Evolutionary conservation across 2,113 vertebrate species (phyloP), one percentile per base, ranked within the genome.

Genomic region (Dipodomys ordii): DNA sequence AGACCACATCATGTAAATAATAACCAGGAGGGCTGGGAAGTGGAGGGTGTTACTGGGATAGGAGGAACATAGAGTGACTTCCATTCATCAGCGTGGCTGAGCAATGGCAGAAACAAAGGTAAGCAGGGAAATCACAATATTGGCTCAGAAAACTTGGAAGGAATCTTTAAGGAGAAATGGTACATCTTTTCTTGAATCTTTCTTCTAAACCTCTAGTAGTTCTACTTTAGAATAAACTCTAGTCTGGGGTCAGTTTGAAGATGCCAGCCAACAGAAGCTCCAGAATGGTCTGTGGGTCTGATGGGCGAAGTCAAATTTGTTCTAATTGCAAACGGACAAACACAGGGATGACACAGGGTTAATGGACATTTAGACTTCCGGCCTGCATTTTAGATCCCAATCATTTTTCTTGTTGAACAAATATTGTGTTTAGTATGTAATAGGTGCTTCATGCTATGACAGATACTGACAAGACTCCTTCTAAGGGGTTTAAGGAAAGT

Each of bases 271-370:
- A 71, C 1, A 82, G 69, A 87, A 8, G 35, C 35, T 32, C 39
- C 65, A 60, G 53, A 53, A 2, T 1, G 2, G 12, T 23, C 69
- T 30, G 1, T 8, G 32, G 35, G 25, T 32, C 3, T 22, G 18
- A 13, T n/a, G 6, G n/a, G 62, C 15, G 3, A 90, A 86, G 79
- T 80, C 32, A 60, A 28, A 79, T 65, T 25, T 15, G 11, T 68
- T n/a, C 67, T 90, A 49, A 44, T 30, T 87, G 64, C 73, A 93
- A 85, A 86, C 18, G 15, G 35, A 27, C 73, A 90, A 81, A 78
- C 69, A 73, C 25, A 88, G 44, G 30, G 60, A 79, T 60, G 32
- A 73, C 35, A 53, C 60, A 28, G 72, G 64, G 64, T 28, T 78
- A 79, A 85, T 44, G 49, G 64, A 5, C 11, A 3, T 60, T 87